Conservation (phyloP, 2,113 vertebrate genomes). For the Donacobius atricapilla region DNA sequence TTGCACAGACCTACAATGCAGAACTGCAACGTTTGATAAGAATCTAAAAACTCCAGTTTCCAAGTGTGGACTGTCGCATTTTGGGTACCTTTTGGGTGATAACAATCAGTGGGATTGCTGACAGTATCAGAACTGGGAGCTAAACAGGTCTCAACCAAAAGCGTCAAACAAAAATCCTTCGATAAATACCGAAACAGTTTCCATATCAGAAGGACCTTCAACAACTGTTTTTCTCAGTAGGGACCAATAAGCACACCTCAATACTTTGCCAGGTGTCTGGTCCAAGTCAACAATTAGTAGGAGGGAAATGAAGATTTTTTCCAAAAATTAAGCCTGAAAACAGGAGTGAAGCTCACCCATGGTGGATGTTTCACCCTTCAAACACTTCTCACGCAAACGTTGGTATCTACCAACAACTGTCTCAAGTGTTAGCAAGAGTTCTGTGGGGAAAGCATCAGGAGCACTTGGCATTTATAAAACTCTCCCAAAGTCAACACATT, state of each 20-base stretch:
- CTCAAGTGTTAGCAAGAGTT: neutral
- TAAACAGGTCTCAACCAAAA: neutral
- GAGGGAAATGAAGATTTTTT: neutral
- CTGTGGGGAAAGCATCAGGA: neutral
- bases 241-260: neutral
- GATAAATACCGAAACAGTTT: neutral
- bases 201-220: neutral
- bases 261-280: neutral
- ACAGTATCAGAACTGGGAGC: neutral
- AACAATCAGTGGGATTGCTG: neutral
- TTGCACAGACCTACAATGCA: neutral
- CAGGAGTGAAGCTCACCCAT: neutral
- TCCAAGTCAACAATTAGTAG: neutral
- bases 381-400: accelerated
- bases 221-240: neutral
- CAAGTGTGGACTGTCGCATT: accelerated
- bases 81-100: neutral
- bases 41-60: neutral
- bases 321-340: neutral
- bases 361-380: neutral
- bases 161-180: neutral
- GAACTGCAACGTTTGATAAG: neutral
- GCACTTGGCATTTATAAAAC: neutral
- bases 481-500: neutral
- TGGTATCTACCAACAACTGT: neutral